These are phyloP conservation scores for Drosophila sulfurigaster DNA, from an alignment of 1,140 invertebrate species.

Conservation along the genomic window DNA sequence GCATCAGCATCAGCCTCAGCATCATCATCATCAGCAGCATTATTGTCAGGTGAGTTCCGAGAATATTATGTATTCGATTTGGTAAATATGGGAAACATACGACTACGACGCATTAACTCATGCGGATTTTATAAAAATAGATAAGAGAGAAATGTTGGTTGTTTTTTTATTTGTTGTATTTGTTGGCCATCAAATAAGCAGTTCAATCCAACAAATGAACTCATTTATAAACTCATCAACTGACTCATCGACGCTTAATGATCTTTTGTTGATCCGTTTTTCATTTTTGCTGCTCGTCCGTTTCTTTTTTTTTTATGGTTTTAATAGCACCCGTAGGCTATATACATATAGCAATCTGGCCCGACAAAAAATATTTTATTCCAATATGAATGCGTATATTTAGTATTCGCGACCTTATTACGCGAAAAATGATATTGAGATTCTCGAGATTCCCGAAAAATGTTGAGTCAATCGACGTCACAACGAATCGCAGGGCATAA, in stretches of 20 bases:
- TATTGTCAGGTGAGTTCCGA: constrained; percentile 46
- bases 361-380: constrained; percentile 4
- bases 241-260: constrained; percentile 44
- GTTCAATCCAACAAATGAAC: constrained; percentile 47
- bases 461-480: constrained; percentile 26
- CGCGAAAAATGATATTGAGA: constrained; percentile 22
- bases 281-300: constrained; percentile 8
- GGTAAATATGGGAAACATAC: constrained; percentile 11
- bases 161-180: no score
- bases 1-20: no score
- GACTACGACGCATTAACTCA: constrained; percentile 28
- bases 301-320: constrained; percentile 31
- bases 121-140: constrained; percentile 30
- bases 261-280: constrained; percentile 36
- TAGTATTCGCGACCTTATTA: constrained; percentile 33
- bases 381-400: background rate
- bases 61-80: constrained; percentile 14
- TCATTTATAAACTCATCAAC: constrained; percentile 50
- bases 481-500: background rate
- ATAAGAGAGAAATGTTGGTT: constrained; percentile 24
- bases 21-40: constrained; percentile 6
- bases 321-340: constrained; percentile 22
- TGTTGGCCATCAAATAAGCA: constrained; percentile 25
- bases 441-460: constrained; percentile 39
- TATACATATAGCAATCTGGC: constrained; percentile 18